These are phyloP conservation scores for Romanogobio albipinnatus DNA, from an alignment of 2,113 vertebrate species.

Conservation along the genomic window DNA sequence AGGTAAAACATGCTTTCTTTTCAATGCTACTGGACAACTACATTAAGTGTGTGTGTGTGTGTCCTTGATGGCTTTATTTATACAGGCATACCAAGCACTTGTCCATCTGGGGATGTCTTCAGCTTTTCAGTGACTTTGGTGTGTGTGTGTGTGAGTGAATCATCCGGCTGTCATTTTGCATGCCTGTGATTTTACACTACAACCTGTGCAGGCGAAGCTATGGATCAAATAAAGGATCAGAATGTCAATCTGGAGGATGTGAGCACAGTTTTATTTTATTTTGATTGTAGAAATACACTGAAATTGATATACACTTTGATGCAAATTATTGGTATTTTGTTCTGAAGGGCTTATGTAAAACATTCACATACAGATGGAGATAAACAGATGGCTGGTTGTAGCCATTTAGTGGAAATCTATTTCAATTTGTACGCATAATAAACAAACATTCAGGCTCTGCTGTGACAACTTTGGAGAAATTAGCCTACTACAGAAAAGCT, in stretches of 20 bases:
- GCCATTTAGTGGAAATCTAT: slow-evolving; percentile 29
- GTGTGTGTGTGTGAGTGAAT: slow-evolving; percentile 9
- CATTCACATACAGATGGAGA: slow-evolving; percentile 22
- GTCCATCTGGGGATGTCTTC: slow-evolving; percentile 40
- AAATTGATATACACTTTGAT: slow-evolving; percentile 4
- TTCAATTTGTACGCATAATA: slow-evolving; percentile 20
- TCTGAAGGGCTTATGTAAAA: background rate
- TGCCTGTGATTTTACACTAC: slow-evolving; percentile 43
- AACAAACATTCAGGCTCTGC: slow-evolving; percentile 25
- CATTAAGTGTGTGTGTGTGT: background rate
- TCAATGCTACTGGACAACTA: slow-evolving; percentile 7
- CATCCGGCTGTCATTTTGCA: slow-evolving; percentile 23
- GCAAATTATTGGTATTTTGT: slow-evolving; percentile 8
- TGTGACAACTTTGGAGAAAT: slow-evolving; percentile 1
- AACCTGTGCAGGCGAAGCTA: slow-evolving; percentile 15
- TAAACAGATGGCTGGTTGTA: slow-evolving; percentile 21
- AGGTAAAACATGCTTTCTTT: slow-evolving; percentile 3
- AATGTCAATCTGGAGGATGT: background rate
- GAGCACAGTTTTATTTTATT: background rate
- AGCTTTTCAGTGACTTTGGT: slow-evolving; percentile 37
- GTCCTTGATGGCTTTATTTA: slow-evolving; percentile 51
- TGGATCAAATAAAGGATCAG: slow-evolving; percentile 42
- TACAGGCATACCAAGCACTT: slow-evolving; percentile 26
- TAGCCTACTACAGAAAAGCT: background rate
- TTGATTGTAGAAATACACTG: background rate